Base-by-base conservation (phyloP, 2,113 vertebrate species). In the Menidia beryllina region DNA sequence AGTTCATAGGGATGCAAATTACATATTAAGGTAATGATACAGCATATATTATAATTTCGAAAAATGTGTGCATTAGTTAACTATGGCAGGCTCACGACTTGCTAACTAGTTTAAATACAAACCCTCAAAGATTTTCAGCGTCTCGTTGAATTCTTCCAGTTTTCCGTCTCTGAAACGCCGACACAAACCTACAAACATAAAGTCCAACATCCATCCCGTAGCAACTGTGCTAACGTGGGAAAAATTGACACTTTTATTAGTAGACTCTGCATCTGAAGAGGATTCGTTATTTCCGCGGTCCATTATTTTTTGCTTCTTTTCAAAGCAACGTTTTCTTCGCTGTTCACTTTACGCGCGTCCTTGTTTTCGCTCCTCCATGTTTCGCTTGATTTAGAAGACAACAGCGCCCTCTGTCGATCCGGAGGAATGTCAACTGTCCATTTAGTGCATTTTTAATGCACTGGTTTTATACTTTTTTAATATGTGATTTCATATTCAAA, bases 131-230 rank as follows among this genome's bases (percentile, higher is more conserved):
- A 47, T 41, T 12, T 75, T 45, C 2, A 92, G 30, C 1, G 64
- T 75, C 48, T 77, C 58, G 0, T 56, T 75, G 55, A 94, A 94
- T 19, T 91, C 81, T 0, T 73, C 72, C 0, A 55, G 20, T 13
- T 89, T 72, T 0, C 39, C 64, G 3, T 90, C 86, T 53, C 79
- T 89, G 47, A 92, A 94, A 23, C 51, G 52, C 2, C 77, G 90
- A 80, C 88, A 93, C 39, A 93, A 4, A 15, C 70, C 86, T 0
- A 86, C 10, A 58, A 93, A 93, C 67, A 78, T 30, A 3, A 92
- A 94, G 48, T 94, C 93, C 6, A 87, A 4, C 25, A 92, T 93
- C 94, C 91, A 93, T 0, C 21, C 54, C 0, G 58, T 51, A 5
- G 83, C 90, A 0, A 92, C 75, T 1, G 43, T 30, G 0, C 70